These are phyloP conservation scores for Aegotheles bennettii DNA, from an alignment of 2,113 vertebrate genomes.

Conservation along the genomic window DNA sequence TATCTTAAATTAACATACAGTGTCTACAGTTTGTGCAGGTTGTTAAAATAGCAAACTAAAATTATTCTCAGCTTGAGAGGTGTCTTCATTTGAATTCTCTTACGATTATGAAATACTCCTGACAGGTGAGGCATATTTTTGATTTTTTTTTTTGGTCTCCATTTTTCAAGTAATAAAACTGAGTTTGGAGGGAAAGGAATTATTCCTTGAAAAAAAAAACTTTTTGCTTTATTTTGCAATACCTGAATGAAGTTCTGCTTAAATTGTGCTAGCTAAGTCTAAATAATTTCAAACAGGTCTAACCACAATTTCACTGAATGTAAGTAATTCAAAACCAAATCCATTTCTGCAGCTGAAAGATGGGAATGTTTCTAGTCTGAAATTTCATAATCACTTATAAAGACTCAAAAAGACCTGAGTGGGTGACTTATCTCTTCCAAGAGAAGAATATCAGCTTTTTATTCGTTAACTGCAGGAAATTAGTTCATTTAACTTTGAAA, in stretches of 20 bases:
- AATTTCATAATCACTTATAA: not conserved
- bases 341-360: not conserved
- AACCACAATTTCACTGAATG: conserved; percentile 14
- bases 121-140: not conserved
- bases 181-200: conserved; percentile 53
- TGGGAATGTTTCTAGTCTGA: not conserved
- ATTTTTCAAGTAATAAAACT: conserved; percentile 55
- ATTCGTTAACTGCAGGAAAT: not conserved
- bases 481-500: not conserved
- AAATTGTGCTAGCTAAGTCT: conserved; percentile 23
- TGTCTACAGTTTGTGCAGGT: conserved; percentile 30
- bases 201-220: conserved; percentile 56
- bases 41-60: not conserved
- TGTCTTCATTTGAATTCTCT: conserved; percentile 7
- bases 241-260: conserved; percentile 46
- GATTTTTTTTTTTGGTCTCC: conserved; percentile 35
- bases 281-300: conserved; percentile 47
- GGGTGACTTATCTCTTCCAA: not conserved
- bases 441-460: not conserved
- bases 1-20: conserved; percentile 35
- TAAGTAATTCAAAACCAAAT: conserved; percentile 2
- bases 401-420: not conserved
- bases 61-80: conserved; percentile 18
- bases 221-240: conserved; percentile 53
- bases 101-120: conserved; percentile 17